These are phyloP conservation scores for Sinohyriopsis cumingii DNA, from an alignment of 2,888 invertebrate species.

Conservation along the genomic window DNA sequence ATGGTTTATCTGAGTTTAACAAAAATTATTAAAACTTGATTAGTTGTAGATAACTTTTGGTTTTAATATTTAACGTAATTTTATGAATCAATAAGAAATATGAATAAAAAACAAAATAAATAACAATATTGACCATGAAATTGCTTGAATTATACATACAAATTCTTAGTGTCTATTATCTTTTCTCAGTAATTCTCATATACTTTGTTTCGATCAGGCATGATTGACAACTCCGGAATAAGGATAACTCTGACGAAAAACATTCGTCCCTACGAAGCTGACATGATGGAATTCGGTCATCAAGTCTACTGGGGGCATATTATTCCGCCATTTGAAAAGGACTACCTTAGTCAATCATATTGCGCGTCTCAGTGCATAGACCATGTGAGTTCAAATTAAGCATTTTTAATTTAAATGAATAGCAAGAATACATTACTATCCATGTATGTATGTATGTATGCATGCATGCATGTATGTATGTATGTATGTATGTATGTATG, in stretches of 20 bases:
- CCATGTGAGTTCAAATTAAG: slow-evolving; percentile 75
- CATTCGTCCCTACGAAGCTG: slow-evolving; percentile 84
- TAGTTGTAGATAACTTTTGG: no score
- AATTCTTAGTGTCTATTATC: background rate
- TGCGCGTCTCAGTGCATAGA: slow-evolving; percentile 87
- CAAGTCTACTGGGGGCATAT: slow-evolving; percentile 82
- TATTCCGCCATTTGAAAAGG: slow-evolving; percentile 85
- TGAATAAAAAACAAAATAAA: no score
- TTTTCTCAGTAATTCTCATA: background rate
- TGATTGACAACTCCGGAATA: slow-evolving; percentile 76
- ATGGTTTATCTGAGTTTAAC: background rate
- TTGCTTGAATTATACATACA: no score
- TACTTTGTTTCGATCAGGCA: slow-evolving; percentile 19
- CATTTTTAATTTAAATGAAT: no score
- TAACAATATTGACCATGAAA: background rate
- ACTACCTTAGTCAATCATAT: slow-evolving; percentile 83
- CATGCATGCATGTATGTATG: no score
- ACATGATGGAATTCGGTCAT: slow-evolving; percentile 75
- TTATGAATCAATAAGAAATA: no score
- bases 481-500: background rate
- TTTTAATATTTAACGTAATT: no score
- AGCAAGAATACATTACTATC: no score
- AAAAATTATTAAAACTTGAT: no score
- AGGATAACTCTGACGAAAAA: slow-evolving; percentile 84
- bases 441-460: no score